Evolutionary conservation across 1,140 invertebrate species (phyloP).

Genomic region (Megalonaias nervosa): DNA sequence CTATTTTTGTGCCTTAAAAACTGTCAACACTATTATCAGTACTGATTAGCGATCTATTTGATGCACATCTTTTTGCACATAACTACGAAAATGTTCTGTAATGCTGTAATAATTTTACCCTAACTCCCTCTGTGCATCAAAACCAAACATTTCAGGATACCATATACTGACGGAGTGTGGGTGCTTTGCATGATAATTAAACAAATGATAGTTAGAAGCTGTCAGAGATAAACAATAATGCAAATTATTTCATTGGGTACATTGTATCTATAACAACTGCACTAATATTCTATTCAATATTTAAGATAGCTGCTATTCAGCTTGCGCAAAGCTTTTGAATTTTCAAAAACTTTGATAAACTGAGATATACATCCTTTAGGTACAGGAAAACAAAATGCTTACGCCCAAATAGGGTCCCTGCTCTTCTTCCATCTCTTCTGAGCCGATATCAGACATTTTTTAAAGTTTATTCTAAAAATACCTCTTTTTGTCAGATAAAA

Average conservation of each 20-base stretch:
- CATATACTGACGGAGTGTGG: no score
- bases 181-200: no score
- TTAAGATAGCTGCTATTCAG: not conserved
- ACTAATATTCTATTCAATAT: not conserved
- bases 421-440: conserved; percentile 68
- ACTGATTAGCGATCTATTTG: no score
- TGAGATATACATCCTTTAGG: no score
- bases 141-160: no score
- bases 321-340: not conserved
- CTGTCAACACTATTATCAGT: no score
- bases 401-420: conserved; percentile 65
- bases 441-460: conserved; percentile 66
- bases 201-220: not conserved
- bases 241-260: not conserved
- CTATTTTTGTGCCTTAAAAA: no score
- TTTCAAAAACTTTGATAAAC: not conserved
- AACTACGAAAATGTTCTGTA: no score
- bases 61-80: no score
- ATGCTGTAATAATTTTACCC: no score
- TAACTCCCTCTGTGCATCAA: no score
- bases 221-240: not conserved
- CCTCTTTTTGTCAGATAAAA: no score
- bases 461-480: not conserved
- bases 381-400: conserved; percentile 30
- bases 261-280: not conserved